These are phyloP conservation scores for Mongoloraphidia duomilia DNA, from an alignment of 2,888 invertebrate genomes.

Conservation along the genomic window DNA sequence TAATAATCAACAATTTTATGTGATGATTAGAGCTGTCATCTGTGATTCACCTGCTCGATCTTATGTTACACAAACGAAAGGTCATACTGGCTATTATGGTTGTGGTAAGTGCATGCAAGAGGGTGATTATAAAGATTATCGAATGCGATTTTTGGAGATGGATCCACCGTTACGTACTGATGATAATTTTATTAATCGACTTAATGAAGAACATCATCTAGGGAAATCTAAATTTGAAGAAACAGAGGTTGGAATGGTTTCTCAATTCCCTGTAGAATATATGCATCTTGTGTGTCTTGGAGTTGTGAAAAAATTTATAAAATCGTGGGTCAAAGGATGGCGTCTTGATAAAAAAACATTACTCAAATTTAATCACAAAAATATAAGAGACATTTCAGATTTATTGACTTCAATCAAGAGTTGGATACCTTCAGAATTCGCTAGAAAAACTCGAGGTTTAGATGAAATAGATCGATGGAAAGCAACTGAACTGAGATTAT, in stretches of 20 bases:
- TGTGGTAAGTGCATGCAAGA: constrained; percentile 17
- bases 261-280: constrained; percentile 16
- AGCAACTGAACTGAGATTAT: constrained; percentile 16
- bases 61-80: constrained; percentile 16
- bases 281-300: constrained; percentile 19
- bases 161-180: constrained; percentile 14
- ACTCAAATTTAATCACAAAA: background rate
- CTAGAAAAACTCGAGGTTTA: constrained; percentile 15
- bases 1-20: background rate
- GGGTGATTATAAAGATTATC: constrained; percentile 13
- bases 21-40: constrained; percentile 12
- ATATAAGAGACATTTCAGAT: constrained; percentile 5
- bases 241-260: constrained; percentile 15
- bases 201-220: constrained; percentile 16
- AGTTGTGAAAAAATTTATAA: constrained; percentile 15
- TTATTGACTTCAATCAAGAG: constrained; percentile 1
- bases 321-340: constrained; percentile 12
- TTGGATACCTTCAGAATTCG: constrained; percentile 17
- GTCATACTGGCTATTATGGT: constrained; percentile 16
- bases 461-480: constrained; percentile 15
- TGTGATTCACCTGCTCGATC: constrained; percentile 19
- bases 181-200: constrained; percentile 12
- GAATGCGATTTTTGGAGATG: constrained; percentile 13
- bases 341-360: constrained; percentile 1
- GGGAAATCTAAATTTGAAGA: constrained; percentile 13